A percentile compares a stretch with the other conserved stretches of the same genome.
phyloP scores from a whole-genome alignment of 1,140 invertebrate genomes.

The Drosophila micromelanica region DNA sequence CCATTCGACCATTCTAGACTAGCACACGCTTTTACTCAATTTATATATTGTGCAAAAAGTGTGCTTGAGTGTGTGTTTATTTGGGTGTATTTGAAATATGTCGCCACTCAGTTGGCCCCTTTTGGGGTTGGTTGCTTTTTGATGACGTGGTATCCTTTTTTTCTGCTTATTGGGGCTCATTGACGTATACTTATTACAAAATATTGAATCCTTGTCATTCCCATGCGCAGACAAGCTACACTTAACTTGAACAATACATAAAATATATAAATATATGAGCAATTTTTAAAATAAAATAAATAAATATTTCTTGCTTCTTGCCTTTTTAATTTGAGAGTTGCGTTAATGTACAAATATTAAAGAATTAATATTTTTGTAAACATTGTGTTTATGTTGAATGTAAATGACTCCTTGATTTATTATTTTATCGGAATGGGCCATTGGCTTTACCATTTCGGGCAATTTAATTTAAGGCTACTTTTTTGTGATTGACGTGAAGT shows the following conservation, averaged over 20 bases:
- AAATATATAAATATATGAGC: not conserved
- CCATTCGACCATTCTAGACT: not conserved
- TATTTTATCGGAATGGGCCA: slow-evolving; percentile 41
- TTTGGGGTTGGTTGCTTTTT: slow-evolving; percentile 38
- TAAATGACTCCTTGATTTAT: slow-evolving; percentile 52
- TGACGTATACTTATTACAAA: slow-evolving; percentile 25
- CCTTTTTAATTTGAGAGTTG: not conserved
- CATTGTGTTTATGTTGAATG: not conserved
- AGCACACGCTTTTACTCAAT: not conserved
- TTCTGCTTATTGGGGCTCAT: slow-evolving; percentile 12
- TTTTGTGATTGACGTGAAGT: slow-evolving; percentile 56
- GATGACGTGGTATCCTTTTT: slow-evolving; percentile 36
- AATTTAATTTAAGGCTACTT: slow-evolving; percentile 38
- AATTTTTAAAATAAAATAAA: not conserved
- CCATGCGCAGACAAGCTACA: not conserved
- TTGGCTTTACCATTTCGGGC: slow-evolving; percentile 46
- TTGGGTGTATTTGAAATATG: slow-evolving; percentile 62
- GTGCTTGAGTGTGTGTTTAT: slow-evolving; percentile 18
- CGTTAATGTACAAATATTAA: not conserved
- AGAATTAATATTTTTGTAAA: slow-evolving; percentile 3
- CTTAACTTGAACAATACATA: slow-evolving; percentile 1
- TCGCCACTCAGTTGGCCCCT: slow-evolving; percentile 58
- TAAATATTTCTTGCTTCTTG: not conserved
- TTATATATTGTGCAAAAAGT: slow-evolving; percentile 7
- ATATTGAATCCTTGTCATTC: slow-evolving; percentile 38